Conservation (phyloP, 2,113 vertebrate genomes). For the Urocolius indicus region DNA sequence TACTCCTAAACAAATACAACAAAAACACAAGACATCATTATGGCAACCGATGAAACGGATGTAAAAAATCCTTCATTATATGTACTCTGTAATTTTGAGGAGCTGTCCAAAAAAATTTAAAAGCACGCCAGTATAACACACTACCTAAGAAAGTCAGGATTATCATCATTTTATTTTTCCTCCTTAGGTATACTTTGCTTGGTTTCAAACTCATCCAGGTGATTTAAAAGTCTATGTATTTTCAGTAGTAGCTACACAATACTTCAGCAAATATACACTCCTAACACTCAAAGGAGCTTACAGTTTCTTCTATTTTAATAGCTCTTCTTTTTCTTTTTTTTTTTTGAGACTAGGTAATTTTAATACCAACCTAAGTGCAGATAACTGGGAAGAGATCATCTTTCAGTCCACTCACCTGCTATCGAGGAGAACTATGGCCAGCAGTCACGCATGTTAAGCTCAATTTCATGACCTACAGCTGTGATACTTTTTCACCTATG, state of each 20-base stretch:
- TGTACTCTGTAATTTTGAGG: neutral
- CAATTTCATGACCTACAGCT: neutral
- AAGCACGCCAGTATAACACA: accelerated
- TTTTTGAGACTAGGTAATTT: neutral
- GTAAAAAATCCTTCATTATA: neutral
- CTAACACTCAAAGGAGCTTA: neutral
- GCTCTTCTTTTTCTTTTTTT: no score
- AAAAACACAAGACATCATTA: neutral
- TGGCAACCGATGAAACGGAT: neutral
- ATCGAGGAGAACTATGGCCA: neutral
- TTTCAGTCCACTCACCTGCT: neutral
- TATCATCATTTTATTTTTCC: neutral
- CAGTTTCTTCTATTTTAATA: neutral
- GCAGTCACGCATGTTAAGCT: accelerated
- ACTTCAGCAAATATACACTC: neutral
- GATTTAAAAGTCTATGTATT: neutral
- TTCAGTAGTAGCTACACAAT: neutral
- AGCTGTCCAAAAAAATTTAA: neutral
- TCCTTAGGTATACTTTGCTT: no score
- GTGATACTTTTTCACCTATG: accelerated
- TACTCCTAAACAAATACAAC: slow-evolving; percentile 83
- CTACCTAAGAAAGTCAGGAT: neutral
- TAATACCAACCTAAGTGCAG: neutral
- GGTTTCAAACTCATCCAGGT: neutral
- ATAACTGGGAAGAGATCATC: neutral